Evolutionary conservation across 2,113 vertebrate genomes (phyloP).

Genomic region (Australoheros scitulus): DNA sequence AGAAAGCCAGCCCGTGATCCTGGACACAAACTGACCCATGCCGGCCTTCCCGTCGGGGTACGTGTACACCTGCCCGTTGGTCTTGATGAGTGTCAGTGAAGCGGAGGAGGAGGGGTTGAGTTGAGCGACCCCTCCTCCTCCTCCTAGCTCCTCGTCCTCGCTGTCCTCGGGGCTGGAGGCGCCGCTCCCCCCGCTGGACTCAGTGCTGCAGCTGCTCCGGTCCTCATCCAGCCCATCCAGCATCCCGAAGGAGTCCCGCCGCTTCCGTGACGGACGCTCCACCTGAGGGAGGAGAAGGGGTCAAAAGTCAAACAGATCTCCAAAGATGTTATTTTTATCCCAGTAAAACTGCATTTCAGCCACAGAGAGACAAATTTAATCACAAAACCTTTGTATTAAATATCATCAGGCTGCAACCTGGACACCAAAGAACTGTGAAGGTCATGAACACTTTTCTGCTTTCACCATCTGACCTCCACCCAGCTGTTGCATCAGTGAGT

Average conservation of each 20-base stretch:
- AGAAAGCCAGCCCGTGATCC: not conserved
- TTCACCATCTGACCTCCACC: not conserved
- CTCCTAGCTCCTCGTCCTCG: conserved; percentile 86
- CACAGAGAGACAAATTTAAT: not conserved
- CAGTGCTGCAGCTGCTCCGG: conserved; percentile 69
- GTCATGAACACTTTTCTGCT: not conserved
- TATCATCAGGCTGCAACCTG: not conserved
- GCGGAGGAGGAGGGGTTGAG: conserved; percentile 75
- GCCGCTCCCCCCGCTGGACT: conserved; percentile 91
- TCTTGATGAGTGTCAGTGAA: conserved; percentile 93
- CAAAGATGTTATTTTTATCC: not conserved
- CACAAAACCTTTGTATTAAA: not conserved
- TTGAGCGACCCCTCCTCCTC: conserved; percentile 8
- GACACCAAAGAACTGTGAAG: not conserved
- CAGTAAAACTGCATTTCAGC: not conserved
- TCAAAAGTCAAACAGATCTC: not conserved
- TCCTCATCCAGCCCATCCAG: conserved; percentile 96
- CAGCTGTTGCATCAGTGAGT: not conserved
- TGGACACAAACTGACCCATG: conserved; percentile 86
- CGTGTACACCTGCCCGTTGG: conserved; percentile 97
- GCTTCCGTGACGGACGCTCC: conserved; percentile 86
- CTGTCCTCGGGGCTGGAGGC: conserved; percentile 95
- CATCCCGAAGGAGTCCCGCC: conserved; percentile 90
- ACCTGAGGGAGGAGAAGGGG: conserved; percentile 69
- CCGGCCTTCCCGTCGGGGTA: conserved; percentile 96